A percentile compares a stretch with the other conserved stretches of the same genome.
phyloP scores from a whole-genome alignment of 2,888 invertebrate genomes.

The Cryptocephalus primarius region DNA sequence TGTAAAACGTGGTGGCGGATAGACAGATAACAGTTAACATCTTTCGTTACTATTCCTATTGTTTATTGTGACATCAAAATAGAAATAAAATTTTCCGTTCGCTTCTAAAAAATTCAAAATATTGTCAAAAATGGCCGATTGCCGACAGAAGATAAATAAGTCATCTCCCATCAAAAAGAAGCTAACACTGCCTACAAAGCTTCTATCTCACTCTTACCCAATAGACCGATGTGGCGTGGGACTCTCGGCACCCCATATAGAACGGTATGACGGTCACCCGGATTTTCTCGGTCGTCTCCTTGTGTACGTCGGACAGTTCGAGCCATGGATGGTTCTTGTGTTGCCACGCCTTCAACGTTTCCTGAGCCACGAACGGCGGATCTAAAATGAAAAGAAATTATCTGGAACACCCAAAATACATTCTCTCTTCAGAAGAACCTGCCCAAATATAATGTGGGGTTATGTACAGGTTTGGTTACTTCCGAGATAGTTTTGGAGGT shows the following conservation, averaged over 20 bases:
- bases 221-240: conserved; percentile 83
- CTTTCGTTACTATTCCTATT: neutral
- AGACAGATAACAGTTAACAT: too few relatives aligned
- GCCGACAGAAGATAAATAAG: too few relatives aligned
- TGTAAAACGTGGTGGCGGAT: too few relatives aligned
- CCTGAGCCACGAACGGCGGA: conserved; percentile 79
- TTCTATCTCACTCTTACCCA: too few relatives aligned
- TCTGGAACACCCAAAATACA: neutral
- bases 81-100: neutral
- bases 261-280: conserved; percentile 97
- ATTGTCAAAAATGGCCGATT: too few relatives aligned
- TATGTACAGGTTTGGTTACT: too few relatives aligned
- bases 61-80: neutral
- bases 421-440: too few relatives aligned
- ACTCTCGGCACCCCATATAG: conserved; percentile 91
- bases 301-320: conserved; percentile 91
- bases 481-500: neutral
- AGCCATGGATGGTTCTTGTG: conserved; percentile 97
- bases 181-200: too few relatives aligned
- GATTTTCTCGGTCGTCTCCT: conserved; percentile 93
- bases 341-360: conserved; percentile 90
- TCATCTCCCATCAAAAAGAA: too few relatives aligned
- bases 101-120: too few relatives aligned
- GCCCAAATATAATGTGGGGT: neutral
- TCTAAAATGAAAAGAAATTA: conserved; percentile 42